Evolutionary conservation across 2,113 vertebrate species (phyloP).

Genomic region (Synodontis membranacea): DNA sequence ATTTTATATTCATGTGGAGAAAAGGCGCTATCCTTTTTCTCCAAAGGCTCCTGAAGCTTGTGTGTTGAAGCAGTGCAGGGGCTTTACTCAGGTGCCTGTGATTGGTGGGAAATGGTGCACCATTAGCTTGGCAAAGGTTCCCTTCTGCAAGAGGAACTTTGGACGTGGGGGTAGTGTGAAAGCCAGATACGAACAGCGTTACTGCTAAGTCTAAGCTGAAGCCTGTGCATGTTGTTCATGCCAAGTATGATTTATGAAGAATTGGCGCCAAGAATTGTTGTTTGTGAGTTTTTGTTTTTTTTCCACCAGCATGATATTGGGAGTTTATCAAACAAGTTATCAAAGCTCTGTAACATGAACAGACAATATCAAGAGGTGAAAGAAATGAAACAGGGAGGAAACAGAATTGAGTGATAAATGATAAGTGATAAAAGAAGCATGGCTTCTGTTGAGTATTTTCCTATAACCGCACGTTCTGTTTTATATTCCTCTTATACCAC

Average conservation of each 20-base stretch:
- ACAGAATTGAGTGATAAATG: not conserved
- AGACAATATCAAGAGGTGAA: not conserved
- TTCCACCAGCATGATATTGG: not conserved
- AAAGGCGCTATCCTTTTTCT: not conserved
- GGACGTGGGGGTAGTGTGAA: constrained; percentile 10
- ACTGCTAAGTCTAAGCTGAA: constrained; percentile 26
- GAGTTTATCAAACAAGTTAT: not conserved
- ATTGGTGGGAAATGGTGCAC: constrained; percentile 18
- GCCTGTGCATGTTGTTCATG: constrained; percentile 4
- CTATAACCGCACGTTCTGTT: not conserved
- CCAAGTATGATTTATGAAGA: constrained; percentile 27
- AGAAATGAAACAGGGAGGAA: not conserved
- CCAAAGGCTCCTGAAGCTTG: constrained; percentile 19
- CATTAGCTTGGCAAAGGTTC: constrained; percentile 35
- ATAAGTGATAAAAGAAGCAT: too few relatives aligned
- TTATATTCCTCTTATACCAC: not conserved
- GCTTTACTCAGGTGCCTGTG: constrained; percentile 12
- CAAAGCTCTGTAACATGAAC: constrained; percentile 3
- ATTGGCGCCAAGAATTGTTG: constrained; percentile 15
- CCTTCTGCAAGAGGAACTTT: constrained; percentile 34
- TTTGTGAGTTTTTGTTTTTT: constrained; percentile 8
- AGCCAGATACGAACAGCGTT: constrained; percentile 17
- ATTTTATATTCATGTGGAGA: not conserved
- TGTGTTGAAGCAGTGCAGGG: not conserved
- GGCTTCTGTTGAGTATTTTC: not conserved